Evolutionary conservation across 1,140 invertebrate genomes (phyloP).

Genomic region (Cotesia typhae): DNA sequence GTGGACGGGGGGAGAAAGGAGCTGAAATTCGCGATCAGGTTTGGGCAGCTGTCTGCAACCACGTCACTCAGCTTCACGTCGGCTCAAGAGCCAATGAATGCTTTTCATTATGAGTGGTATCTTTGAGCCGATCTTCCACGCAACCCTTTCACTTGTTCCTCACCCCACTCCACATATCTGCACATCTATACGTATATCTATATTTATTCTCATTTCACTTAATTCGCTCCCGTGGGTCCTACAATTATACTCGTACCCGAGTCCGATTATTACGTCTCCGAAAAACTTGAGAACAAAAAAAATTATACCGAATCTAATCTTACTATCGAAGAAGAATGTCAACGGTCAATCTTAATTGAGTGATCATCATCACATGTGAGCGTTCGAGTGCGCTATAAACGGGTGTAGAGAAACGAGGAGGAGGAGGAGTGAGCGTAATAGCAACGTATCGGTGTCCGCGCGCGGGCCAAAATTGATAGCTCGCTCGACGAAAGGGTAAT

Average conservation of each 20-base stretch:
- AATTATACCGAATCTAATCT: too few relatives aligned
- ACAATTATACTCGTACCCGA: background rate
- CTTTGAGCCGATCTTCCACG: conserved; percentile 52
- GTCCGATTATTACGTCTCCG: too few relatives aligned
- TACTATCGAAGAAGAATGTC: too few relatives aligned
- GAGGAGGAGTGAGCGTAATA: background rate
- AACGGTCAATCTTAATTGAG: background rate
- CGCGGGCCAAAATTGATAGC: conserved; percentile 36
- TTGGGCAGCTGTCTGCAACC: conserved; percentile 65
- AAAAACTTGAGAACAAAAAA: too few relatives aligned
- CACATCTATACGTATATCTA: background rate
- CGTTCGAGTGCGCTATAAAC: background rate
- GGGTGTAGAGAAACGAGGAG: background rate
- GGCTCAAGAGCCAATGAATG: conserved; percentile 58
- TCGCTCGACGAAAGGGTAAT: conserved; percentile 37
- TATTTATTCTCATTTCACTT: conserved; percentile 14
- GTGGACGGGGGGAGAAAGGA: background rate
- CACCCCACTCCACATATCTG: conserved; percentile 30
- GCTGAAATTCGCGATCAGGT: conserved; percentile 34
- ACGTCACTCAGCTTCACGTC: conserved; percentile 64
- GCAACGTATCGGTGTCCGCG: conserved; percentile 31
- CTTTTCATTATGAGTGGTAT: conserved; percentile 64
- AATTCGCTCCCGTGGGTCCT: conserved; percentile 11
- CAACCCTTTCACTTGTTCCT: conserved; percentile 47
- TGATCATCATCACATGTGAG: conserved; percentile 10